Evolutionary conservation across 2,888 invertebrate species (phyloP).

Genomic region (Pasiphila rectangulata): DNA sequence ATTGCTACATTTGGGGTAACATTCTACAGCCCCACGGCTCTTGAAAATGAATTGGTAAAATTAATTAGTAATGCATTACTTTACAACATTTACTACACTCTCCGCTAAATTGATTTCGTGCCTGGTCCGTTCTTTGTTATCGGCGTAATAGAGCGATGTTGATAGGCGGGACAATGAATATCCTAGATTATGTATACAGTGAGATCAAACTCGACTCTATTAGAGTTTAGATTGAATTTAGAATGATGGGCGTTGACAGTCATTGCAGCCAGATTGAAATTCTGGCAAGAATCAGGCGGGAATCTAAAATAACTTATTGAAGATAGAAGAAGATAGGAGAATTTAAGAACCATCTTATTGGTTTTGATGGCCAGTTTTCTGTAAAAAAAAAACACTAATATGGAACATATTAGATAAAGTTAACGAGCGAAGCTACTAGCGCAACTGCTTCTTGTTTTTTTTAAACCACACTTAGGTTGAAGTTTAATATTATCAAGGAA

Average conservation of each 20-base stretch:
- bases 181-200: constrained; percentile 18
- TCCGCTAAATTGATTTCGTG: constrained; percentile 25
- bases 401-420: no score
- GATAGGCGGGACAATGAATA: constrained; percentile 21
- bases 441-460: no score
- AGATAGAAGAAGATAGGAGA: no score
- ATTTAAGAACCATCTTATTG: no score
- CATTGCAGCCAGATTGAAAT: constrained; percentile 7
- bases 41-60: neutral
- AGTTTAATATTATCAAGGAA: no score
- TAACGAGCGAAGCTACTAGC: no score
- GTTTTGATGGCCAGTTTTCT: no score
- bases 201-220: constrained; percentile 10
- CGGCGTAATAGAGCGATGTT: constrained; percentile 17
- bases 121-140: constrained; percentile 23
- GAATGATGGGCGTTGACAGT: constrained; percentile 3
- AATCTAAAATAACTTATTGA: constrained; percentile 1
- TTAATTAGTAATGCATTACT: neutral
- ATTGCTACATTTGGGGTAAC: no score
- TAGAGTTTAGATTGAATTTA: constrained; percentile 14
- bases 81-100: constrained; percentile 12
- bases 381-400: no score
- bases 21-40: no score
- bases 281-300: no score
- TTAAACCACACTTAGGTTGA: no score